Conservation (phyloP, 2,113 vertebrate species). For the Oryzias melastigma region DNA sequence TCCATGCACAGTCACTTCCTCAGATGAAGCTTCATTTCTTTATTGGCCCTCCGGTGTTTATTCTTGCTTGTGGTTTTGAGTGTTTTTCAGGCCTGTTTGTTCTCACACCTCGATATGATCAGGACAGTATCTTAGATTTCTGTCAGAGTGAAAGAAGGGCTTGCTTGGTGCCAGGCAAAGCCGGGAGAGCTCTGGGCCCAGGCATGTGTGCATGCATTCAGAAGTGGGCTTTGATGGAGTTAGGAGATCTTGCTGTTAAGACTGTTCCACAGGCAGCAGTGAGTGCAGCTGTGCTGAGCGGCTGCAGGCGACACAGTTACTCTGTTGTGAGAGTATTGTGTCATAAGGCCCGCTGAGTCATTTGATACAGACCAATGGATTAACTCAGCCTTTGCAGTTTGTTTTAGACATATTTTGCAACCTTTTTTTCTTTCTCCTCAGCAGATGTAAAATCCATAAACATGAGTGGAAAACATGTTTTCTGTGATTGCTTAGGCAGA, state of each 20-base stretch:
- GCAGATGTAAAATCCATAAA: neutral
- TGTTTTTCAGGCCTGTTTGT: neutral
- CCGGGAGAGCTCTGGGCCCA: conserved; percentile 9
- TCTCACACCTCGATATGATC: neutral
- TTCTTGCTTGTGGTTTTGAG: neutral
- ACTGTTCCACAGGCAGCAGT: conserved; percentile 2
- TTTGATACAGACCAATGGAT: conserved; percentile 45
- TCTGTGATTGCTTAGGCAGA: neutral
- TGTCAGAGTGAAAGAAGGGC: conserved; percentile 22
- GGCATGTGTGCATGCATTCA: conserved; percentile 11
- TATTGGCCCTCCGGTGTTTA: neutral
- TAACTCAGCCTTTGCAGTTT: conserved; percentile 42
- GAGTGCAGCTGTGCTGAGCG: conserved; percentile 51
- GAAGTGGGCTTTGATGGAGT: conserved; percentile 5
- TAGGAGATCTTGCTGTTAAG: conserved; percentile 15
- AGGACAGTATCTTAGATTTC: neutral
- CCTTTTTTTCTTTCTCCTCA: conserved; percentile 2
- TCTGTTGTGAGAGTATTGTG: conserved; percentile 56
- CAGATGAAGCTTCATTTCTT: neutral
- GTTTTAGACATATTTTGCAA: conserved; percentile 35
- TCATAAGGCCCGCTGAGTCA: conserved; percentile 37
- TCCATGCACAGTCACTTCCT: conserved; percentile 9
- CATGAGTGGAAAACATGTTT: neutral
- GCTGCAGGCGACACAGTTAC: conserved; percentile 52
- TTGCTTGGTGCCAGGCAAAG: conserved; percentile 20